A percentile compares a stretch with the other conserved stretches of the same genome.
These are phyloP conservation scores for Grapholita molesta DNA, from an alignment of 1,140 invertebrate species.

Conservation along the genomic window DNA sequence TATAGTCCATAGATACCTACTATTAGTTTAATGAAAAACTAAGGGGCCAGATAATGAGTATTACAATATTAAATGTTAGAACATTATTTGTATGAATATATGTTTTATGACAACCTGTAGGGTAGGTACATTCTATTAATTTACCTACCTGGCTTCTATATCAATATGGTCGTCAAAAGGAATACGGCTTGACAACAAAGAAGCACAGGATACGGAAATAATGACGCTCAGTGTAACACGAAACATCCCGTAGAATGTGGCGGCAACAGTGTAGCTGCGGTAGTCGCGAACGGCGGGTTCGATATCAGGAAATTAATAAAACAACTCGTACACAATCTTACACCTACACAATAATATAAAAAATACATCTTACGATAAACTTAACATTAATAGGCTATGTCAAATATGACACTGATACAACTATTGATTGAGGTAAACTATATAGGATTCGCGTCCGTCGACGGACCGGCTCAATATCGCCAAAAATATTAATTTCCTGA, in stretches of 20 bases:
- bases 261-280: constrained; percentile 38
- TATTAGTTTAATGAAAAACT: not conserved
- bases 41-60: not conserved
- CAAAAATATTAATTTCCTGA: constrained; percentile 53
- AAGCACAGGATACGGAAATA: not conserved
- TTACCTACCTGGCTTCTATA: not conserved
- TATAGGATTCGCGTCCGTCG: constrained; percentile 61
- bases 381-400: constrained; percentile 75
- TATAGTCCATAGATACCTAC: not conserved
- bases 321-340: constrained; percentile 67
- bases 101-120: not conserved
- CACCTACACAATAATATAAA: constrained; percentile 46
- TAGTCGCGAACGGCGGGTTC: constrained; percentile 25
- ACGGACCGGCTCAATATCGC: constrained; percentile 45
- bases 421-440: constrained; percentile 74
- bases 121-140: not conserved
- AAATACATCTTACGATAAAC: constrained; percentile 70
- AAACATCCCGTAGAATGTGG: constrained; percentile 20
- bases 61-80: constrained; percentile 1
- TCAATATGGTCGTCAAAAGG: not conserved
- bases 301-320: constrained; percentile 49
- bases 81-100: not conserved
- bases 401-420: constrained; percentile 69
- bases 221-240: not conserved
- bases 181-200: not conserved